Evolutionary conservation across 2,797 vertebrate genomes (phyloP).

Genomic region (Melanotaenia nigrans): DNA sequence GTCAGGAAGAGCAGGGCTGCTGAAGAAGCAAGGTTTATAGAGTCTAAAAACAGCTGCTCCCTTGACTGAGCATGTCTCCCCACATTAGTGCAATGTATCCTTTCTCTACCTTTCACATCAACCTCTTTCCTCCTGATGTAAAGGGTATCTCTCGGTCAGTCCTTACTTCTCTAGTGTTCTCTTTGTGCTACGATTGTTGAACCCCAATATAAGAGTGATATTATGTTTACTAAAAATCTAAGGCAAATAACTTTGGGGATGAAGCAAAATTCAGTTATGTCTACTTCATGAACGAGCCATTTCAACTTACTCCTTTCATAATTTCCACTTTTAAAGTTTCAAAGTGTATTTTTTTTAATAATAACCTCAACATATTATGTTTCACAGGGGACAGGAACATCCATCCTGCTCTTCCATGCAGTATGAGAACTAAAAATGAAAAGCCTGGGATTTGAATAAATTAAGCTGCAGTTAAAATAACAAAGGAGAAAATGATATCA

Average conservation of each 20-base stretch:
- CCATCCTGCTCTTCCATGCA: background rate
- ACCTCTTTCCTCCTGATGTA: constrained; percentile 15
- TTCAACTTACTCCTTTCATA: background rate
- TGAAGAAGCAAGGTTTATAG: constrained; percentile 44
- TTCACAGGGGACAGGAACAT: background rate
- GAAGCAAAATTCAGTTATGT: background rate
- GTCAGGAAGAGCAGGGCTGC: constrained; percentile 41
- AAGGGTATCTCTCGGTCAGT: constrained; percentile 13
- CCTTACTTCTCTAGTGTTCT: background rate
- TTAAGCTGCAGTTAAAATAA: background rate
- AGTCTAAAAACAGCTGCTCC: constrained; percentile 76
- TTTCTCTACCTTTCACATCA: constrained; percentile 27
- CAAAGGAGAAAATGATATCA: background rate
- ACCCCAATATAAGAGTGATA: background rate
- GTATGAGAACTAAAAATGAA: background rate
- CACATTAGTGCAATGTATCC: constrained; percentile 69
- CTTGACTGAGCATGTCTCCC: constrained; percentile 66
- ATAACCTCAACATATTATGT: background rate
- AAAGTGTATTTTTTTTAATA: background rate
- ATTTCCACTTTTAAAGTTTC: background rate
- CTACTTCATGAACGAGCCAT: constrained; percentile 10
- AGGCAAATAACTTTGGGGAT: background rate
- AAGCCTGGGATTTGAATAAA: background rate
- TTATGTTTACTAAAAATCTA: background rate
- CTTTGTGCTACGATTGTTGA: background rate